Evolutionary conservation across 2,797 vertebrate species (phyloP).

Genomic region (Spinibarbus caldwelli): DNA sequence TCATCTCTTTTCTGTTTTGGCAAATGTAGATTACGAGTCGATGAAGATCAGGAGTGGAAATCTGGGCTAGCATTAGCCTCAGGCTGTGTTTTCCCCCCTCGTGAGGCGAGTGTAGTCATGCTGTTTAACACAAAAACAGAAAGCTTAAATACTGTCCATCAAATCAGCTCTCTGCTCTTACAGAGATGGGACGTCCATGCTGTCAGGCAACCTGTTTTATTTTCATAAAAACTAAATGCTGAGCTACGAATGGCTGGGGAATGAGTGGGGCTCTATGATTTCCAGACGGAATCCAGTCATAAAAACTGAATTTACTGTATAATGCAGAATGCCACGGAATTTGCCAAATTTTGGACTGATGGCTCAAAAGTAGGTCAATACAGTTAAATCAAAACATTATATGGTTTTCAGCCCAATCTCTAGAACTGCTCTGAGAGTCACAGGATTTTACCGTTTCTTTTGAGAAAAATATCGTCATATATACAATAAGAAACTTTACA

Average conservation of each 20-base stretch:
- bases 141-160: not conserved
- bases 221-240: not conserved
- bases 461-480: no score
- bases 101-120: not conserved
- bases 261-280: not conserved
- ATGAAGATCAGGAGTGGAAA: conserved; percentile 17
- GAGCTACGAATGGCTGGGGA: not conserved
- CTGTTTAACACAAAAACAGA: conserved; percentile 7
- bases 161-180: not conserved
- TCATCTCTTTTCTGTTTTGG: conserved; percentile 3
- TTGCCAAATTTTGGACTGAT: no score
- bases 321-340: no score
- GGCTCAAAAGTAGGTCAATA: no score
- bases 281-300: no score
- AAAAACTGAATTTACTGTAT: not conserved
- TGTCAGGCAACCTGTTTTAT: not conserved
- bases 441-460: no score
- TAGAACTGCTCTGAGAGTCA: no score
- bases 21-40: not conserved
- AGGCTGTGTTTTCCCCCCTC: not conserved
- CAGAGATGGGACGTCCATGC: not conserved
- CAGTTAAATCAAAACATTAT: no score
- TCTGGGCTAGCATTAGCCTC: conserved; percentile 40
- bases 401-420: no score
- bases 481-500: no score